Evolutionary conservation across 2,797 vertebrate species (phyloP), one percentile per base, ranked within the genome.

Genomic region (Sardinella longiceps): DNA sequence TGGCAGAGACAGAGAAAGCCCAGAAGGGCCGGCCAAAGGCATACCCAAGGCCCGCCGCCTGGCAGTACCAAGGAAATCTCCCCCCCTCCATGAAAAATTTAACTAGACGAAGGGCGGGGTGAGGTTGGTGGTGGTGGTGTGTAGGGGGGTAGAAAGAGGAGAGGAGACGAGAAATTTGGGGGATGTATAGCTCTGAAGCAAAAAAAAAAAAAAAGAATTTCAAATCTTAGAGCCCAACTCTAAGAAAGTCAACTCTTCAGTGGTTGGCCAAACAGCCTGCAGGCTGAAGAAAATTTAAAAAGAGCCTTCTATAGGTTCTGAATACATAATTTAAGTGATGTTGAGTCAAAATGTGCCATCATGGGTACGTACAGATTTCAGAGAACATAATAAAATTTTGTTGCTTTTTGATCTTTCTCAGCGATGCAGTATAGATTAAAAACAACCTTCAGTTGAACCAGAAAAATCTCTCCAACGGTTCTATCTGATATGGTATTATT

Each of bases 61-160:
- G 63, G 12, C 28, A 70, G 12, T 14, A 10, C 28, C 0, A 66
- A 25, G 60, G 60, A 66, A 30, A 30, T 63, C 14, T 28, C 33
- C 66, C 66, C 63, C 66, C 66, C 66, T 12, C 37, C 70, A 77
- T 77, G 37, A 77, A 77, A 77, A 20, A 77, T 77, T 77, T 77
- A 39, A 39, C 70, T 6, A 43, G 37, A 77, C 15, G 30, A 39
- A 77, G 18, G 37, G 37, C 1, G 18, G 33, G 37, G 51, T 14
- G 63, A n/a, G 18, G 18, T 4, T 1, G 30, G 30, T 25, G n/a
- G 11, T 30, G 12, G 11, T 33, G 11, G 63, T 30, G 63, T 33
- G 43, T 45, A 7, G 2, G 43, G 10, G 63, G 30, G 18, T 18
- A 70, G 28, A 20, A 37, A 37, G 56, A 77, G 33, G 70, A 37